Evolutionary conservation across 23 tunicate species (phyloP), one percentile per base, ranked within the genome.

Genomic region (Halocynthia aurantium): DNA sequence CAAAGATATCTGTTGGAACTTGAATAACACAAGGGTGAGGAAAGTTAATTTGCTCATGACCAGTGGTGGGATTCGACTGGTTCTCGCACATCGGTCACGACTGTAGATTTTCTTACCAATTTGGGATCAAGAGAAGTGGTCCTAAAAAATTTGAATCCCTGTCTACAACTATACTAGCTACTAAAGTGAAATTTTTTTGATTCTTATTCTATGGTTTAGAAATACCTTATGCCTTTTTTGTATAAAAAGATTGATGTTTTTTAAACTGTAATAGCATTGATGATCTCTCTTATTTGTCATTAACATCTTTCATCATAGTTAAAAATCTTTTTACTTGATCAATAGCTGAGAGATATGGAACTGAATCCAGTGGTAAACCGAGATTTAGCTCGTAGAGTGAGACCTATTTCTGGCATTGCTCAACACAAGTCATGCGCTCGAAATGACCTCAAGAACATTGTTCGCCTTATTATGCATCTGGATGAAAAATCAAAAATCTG

Each of bases 1-100:
- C 77, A 96, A 96, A 69, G 96, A 96, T 57, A 96, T 96, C 79
- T 96, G 99, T 76, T 96, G 99, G 99, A 90, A 96, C 65, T 77
- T 94, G 52, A 94, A 94, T 70, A 94, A 94, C 57, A 53, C 88
- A 12, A 60, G 99, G 78, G 88, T 93, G 56, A 71, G 77, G 9
- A 51, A 19, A 65, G 15, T 31, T 31, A 31, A 31, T 31, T 31
- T 31, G 44, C 44, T 31, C 44, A 31, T 31, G 44, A 31, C 44
- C 44, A 31, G 44, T 31, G 44, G 44, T 31, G 44, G 4, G 44
- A 31, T 31, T 31, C 44, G 4, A 31, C 44, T 31, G 44, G 44
- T 31, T 31, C 44, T 31, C 44, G 44, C 44, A 31, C 1, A 31
- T 31, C 44, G 44, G 44, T 31, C 44, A 31, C 44, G 1, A 31